Base-by-base conservation (phyloP, 2,888 invertebrate species). In the Crepidodera aurea region DNA sequence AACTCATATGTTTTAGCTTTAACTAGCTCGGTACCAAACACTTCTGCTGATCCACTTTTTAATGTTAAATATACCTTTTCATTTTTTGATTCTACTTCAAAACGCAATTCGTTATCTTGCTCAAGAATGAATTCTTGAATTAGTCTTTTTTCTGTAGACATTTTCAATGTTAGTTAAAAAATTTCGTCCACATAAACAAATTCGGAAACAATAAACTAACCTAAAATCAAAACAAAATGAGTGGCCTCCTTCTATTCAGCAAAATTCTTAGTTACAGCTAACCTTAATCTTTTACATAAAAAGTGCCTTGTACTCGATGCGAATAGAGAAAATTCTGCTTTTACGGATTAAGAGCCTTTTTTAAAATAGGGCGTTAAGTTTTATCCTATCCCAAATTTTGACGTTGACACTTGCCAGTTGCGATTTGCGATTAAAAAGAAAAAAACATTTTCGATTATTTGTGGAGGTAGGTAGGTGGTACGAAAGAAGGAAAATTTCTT, bases 1-100 rank as follows among this genome's bases (percentile, higher is more conserved):
- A 98, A 98, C 72, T 90, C 90, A 79, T 98, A 97, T 1, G 90
- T 89, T 81, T 95, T 97, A 54, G 93, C 94, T 82, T 93, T 93
- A 0, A 96, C 94, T 60, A 99, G 78, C 81, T 98, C 98, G 0
- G 97, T 95, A 0, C 98, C 99, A 83, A 98, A 99, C 40, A 98
- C 87, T 83, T 99, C 99, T 0, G 97, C 98, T 73, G 91, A 87
- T 0, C 98, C 98, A 73, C 87, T 89, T 77, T 93, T 89, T 64
- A 99, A 83, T 90, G 91, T 91, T 61, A 94, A 83, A 60, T 86
- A 86, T 1, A 93, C 91, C 83, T 92, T 93, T 77, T 92, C 91
- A 79, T 89, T 89, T 81, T 92, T 92, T 2, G 88, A 87, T 83
- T 96, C 96, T 0, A 96, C 92, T 86, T 97, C 97, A 80, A 97